Percentiles rank a stretch among this genome's conserved stretches.
Evolutionary conservation across 2,797 vertebrate species (phyloP).

Genomic region (Thunnus albacares): DNA sequence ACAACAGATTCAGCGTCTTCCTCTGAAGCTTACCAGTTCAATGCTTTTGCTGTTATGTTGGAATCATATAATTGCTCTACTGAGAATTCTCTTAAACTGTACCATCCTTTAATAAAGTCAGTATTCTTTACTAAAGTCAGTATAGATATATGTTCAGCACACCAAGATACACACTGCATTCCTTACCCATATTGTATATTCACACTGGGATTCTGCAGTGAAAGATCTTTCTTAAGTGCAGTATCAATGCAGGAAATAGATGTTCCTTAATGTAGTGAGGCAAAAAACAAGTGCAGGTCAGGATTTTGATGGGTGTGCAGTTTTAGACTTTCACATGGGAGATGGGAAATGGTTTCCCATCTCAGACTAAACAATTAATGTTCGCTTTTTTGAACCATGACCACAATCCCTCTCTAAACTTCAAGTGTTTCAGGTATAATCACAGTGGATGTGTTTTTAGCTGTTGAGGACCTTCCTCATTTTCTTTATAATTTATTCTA

Average conservation of each 20-base stretch:
- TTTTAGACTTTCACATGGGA: too few relatives aligned
- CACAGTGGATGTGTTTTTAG: neutral
- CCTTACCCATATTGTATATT: neutral
- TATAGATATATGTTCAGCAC: neutral
- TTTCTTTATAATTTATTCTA: neutral
- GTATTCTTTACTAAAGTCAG: neutral
- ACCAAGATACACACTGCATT: neutral
- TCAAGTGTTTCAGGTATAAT: too few relatives aligned
- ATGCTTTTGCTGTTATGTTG: conserved; percentile 32
- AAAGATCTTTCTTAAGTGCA: neutral
- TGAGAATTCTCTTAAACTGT: neutral
- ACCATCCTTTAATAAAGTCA: conserved; percentile 1
- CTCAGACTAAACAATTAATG: neutral
- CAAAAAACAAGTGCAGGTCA: neutral
- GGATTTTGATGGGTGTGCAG: too few relatives aligned
- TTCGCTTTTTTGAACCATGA: neutral
- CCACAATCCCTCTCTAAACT: neutral
- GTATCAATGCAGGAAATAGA: neutral
- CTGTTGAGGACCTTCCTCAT: neutral
- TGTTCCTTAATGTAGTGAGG: neutral
- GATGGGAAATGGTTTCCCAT: neutral
- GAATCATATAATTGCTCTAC: conserved; percentile 30
- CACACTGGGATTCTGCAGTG: neutral
- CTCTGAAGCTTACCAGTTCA: neutral
- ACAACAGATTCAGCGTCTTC: neutral